Conservation (phyloP, 2,888 invertebrate species). For the Podotricha telesiphe region DNA sequence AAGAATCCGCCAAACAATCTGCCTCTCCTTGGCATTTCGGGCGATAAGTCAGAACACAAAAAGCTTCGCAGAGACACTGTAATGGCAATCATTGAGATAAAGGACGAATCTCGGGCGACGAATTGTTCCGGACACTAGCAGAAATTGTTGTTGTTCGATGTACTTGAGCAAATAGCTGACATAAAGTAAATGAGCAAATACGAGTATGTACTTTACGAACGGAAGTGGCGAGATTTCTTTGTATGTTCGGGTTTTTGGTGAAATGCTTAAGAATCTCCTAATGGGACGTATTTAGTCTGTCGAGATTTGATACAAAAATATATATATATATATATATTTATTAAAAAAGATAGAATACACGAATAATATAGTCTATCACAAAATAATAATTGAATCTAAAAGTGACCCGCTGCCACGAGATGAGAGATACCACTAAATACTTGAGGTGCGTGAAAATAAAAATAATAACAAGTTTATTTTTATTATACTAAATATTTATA, state of each 20-base stretch:
- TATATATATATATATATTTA: too few species aligned
- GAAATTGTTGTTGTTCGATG: constrained; percentile 14
- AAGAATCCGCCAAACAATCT: constrained; percentile 12
- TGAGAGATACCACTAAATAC: too few species aligned
- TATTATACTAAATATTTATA: not conserved
- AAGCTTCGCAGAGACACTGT: constrained; percentile 26
- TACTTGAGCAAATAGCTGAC: constrained; percentile 15
- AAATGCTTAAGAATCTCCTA: not conserved
- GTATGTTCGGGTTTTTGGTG: not conserved
- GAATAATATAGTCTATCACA: too few species aligned
- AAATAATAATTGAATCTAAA: too few species aligned
- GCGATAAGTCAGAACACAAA: constrained; percentile 27
- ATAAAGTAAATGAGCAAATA: constrained; percentile 10
- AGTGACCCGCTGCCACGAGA: too few species aligned
- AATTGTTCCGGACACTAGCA: constrained; percentile 18
- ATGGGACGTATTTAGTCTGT: too few species aligned
- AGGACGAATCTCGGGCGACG: constrained; percentile 21
- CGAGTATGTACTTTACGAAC: not conserved
- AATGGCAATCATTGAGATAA: constrained; percentile 30
- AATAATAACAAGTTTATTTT: not conserved
- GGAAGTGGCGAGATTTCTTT: not conserved
- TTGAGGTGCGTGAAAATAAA: too few species aligned
- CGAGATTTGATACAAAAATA: too few species aligned
- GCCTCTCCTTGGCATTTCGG: constrained; percentile 17
- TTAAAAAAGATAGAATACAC: too few species aligned